Conservation (phyloP, 2,888 invertebrate species). For the Halictus quadricinctus region DNA sequence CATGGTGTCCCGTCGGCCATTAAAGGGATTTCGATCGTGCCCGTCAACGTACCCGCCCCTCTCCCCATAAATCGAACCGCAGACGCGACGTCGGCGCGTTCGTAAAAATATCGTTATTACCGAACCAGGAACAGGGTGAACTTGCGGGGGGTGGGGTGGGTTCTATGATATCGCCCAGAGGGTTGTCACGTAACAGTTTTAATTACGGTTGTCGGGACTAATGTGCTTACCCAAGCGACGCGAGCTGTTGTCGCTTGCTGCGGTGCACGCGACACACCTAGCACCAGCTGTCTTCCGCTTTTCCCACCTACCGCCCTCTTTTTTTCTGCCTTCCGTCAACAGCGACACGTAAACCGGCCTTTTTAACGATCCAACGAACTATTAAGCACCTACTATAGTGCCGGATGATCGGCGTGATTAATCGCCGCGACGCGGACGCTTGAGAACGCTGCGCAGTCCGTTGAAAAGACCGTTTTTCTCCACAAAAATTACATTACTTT, state of each 20-base stretch:
- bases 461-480: no score
- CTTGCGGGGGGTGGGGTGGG: not conserved
- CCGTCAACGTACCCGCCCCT: slow-evolving; percentile 11
- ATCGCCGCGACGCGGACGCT: not conserved
- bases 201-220: slow-evolving; percentile 68
- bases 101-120: slow-evolving; percentile 49
- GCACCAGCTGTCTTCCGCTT: slow-evolving; percentile 67
- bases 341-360: slow-evolving; percentile 11
- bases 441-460: no score
- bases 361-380: slow-evolving; percentile 33
- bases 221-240: slow-evolving; percentile 67
- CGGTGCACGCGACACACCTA: slow-evolving; percentile 65
- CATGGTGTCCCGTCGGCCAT: not conserved
- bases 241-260: slow-evolving; percentile 64
- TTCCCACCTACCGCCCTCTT: slow-evolving; percentile 44
- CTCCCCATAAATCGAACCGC: slow-evolving; percentile 47
- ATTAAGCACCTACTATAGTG: slow-evolving; percentile 13
- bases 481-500: no score
- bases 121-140: slow-evolving; percentile 29
- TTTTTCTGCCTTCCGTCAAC: slow-evolving; percentile 21
- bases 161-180: slow-evolving; percentile 24
- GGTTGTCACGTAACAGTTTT: slow-evolving; percentile 71
- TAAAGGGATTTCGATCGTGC: slow-evolving; percentile 20
- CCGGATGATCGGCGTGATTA: slow-evolving; percentile 38
- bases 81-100: slow-evolving; percentile 19